Base-by-base conservation (phyloP, 1,140 invertebrate species). In the Temnothorax longispinosus region DNA sequence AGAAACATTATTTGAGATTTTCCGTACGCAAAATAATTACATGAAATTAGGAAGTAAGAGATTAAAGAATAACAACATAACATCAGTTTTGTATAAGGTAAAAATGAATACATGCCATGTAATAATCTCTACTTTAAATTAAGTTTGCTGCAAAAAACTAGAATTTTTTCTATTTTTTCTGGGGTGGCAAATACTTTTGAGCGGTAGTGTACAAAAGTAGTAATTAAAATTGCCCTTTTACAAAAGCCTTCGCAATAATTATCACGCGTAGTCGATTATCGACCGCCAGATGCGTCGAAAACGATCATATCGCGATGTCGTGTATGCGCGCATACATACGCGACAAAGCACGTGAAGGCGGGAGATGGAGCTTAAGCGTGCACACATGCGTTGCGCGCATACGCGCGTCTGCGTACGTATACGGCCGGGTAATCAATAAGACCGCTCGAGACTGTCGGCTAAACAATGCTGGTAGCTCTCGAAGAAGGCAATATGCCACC, bases 341-440 rank as follows among this genome's bases (percentile, higher is more conserved):
- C 50, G 50, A 11, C 50, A 50, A 71, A 41, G 47, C 87, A 32
- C 76, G 78, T 52, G 62, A 81, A 75, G 74, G 52, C 50, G 50
- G 27, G 47, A 72, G 47, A 72, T 27, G 1, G 27, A 27, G 54
- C 62, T 72, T 38, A 35, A 69, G 56, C 7, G 32, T 67, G 27
- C 47, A 69, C 32, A 84, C 11, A 44, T 8, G 41, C 58, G 35
- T 21, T 69, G 35, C 21, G 15, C 21, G 72, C 15, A 32, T n/a
- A 32, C 58, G 21, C 13, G 56, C 87, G 76, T 77, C 32, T 58
- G 15, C 38, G 27, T 87, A 65, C 74, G 60, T 87, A 58, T 82
- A 50, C 52, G 72, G 58, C 67, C 27, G n/a, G 64, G 50, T 88
- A 88, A 90, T 90, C 89, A 32, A 90, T 90, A 90, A 90, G 81